These are phyloP conservation scores for Teinopalpus imperialis DNA, from an alignment of 2,888 invertebrate genomes.

Conservation along the genomic window DNA sequence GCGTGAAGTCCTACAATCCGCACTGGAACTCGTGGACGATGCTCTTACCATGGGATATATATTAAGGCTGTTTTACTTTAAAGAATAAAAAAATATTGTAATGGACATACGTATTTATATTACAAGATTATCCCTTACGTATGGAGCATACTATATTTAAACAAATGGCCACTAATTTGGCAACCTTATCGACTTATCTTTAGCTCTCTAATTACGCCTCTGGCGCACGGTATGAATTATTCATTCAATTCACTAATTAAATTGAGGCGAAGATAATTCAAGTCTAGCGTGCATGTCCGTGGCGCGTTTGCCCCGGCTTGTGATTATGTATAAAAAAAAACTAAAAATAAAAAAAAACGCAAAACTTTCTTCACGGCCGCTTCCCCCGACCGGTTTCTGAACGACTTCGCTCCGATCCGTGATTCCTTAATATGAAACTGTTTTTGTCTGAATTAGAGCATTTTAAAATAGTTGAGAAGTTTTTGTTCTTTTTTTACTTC, in stretches of 20 bases:
- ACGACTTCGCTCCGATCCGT: constrained; percentile 3
- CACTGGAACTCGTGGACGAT: no score
- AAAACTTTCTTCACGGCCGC: constrained; percentile 14
- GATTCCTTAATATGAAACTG: constrained; percentile 9
- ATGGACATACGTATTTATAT: no score
- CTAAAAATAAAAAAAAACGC: constrained; percentile 7
- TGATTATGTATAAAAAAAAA: constrained; percentile 17
- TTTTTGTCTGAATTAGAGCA: background rate
- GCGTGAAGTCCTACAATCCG: no score
- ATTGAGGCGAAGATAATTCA: constrained; percentile 28
- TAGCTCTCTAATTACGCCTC: constrained; percentile 17
- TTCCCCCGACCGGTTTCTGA: constrained; percentile 16
- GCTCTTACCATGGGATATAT: no score
- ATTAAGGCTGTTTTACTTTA: no score
- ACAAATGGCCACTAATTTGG: constrained; percentile 11
- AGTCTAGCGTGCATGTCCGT: constrained; percentile 13
- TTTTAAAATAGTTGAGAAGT: background rate
- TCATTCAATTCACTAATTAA: constrained; percentile 34
- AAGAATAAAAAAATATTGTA: no score
- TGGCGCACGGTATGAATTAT: constrained; percentile 31
- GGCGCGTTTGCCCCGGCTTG: background rate
- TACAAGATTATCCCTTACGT: no score
- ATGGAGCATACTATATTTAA: constrained; percentile 4
- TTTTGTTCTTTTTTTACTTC: no score
- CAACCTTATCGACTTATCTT: no score